Conservation (phyloP, 2,888 invertebrate genomes). For the Drosophila nr. perissopoda region DNA sequence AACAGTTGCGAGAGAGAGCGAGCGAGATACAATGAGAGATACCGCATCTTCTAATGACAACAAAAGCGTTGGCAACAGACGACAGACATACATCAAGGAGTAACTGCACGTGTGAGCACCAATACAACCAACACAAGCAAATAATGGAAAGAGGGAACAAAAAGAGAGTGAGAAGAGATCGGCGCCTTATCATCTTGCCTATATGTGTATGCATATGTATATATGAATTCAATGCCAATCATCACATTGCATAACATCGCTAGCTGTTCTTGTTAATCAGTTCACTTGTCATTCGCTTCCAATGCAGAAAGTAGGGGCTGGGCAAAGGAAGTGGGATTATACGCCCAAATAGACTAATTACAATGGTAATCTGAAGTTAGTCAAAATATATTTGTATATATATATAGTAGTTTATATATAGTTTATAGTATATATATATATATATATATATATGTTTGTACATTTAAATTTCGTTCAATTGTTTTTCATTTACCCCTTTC, state of each 20-base stretch:
- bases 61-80: constrained; percentile 44
- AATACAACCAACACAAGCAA: constrained; percentile 11
- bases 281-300: constrained; percentile 1
- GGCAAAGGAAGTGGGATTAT: constrained; percentile 25
- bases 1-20: constrained; percentile 58
- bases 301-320: constrained; percentile 6
- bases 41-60: constrained; percentile 27
- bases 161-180: constrained; percentile 13
- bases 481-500: constrained; percentile 81
- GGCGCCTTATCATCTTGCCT: constrained; percentile 28
- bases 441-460: not conserved
- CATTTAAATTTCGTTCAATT: constrained; percentile 41
- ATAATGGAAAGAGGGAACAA: constrained; percentile 26
- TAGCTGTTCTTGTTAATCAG: constrained; percentile 34
- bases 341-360: constrained; percentile 8
- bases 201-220: constrained; percentile 3
- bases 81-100: constrained; percentile 4
- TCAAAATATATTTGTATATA: constrained; percentile 3
- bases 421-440: not conserved
- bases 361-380: constrained; percentile 34
- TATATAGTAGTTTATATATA: too few species aligned
- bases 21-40: constrained; percentile 11
- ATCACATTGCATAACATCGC: constrained; percentile 48
- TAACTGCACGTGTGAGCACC: constrained; percentile 46
- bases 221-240: constrained; percentile 53